Conservation (phyloP, 2,888 invertebrate species). For the Steinernema carpocapsae region DNA sequence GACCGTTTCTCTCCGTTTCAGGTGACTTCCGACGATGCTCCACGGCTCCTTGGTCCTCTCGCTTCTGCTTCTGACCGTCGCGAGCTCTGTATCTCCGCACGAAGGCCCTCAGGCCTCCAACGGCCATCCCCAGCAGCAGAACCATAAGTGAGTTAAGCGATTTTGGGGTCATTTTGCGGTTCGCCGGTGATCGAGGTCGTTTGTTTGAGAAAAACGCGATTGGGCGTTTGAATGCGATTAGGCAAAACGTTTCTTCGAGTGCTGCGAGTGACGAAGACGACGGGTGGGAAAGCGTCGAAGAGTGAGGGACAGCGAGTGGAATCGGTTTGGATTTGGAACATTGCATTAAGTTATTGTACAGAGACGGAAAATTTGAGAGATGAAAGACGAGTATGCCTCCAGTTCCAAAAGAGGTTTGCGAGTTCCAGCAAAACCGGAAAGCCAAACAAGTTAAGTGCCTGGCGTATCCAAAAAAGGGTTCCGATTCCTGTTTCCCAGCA, state of each 20-base stretch:
- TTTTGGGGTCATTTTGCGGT: conserved; percentile 7
- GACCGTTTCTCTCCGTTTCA: conserved; percentile 12
- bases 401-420: too few species aligned
- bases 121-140: neutral
- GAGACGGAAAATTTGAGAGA: too few species aligned
- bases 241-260: neutral
- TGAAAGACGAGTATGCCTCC: too few species aligned
- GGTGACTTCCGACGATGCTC: neutral
- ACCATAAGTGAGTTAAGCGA: conserved; percentile 15
- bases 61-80: neutral
- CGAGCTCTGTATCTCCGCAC: neutral
- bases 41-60: neutral
- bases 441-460: too few species aligned
- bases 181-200: conserved; percentile 7
- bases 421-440: too few species aligned
- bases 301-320: too few species aligned
- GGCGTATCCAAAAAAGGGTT: too few species aligned
- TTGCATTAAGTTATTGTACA: too few species aligned
- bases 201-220: neutral
- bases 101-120: neutral
- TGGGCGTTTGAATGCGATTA: conserved; percentile 7
- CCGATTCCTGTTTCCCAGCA: too few species aligned
- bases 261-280: neutral
- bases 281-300: too few species aligned
- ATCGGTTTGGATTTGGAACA: neutral